Evolutionary conservation across 2,797 vertebrate species (phyloP), one percentile per base, ranked within the genome.

Genomic region (Danionella dracula): DNA sequence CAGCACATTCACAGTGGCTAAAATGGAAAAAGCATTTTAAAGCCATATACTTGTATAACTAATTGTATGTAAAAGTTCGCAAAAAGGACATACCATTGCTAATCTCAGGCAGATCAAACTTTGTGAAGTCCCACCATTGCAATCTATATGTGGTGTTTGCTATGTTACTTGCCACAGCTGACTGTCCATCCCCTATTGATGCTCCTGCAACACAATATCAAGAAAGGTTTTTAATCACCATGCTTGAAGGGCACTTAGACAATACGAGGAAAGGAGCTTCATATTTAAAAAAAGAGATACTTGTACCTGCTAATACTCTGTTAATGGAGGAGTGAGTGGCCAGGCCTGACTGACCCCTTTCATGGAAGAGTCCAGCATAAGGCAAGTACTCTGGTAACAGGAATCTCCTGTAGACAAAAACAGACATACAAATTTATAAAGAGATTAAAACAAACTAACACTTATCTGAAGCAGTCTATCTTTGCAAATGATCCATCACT

Each of bases 91-190:
- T 89, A 99, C 97, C 96, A 66, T 99, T 99, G 84, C 97, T 99
- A 88, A 99, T 97, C 88, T 99, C 97, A 9, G 97, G 97, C 66
- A 99, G 90, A 77, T 99, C 93, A 46, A 97, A 99, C 71, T 97
- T 96, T 45, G 97, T 98, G 85, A 99, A 99, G 86, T 99, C 96
- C 97, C 97, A 99, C 97, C 97, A 99, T 86, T 99, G 97, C 68
- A 99, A 92, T 1, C 96, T 87, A 80, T 97, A 99, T 10, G 97
- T 99, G 45, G 95, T 99, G 85, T 97, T 98, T 66, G 97, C 96
- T 70, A 99, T 99, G 85, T 99, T 99, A 84, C 96, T 99, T 81
- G 97, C 97, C 34, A 99, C 97, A 0, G 96, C 97, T 34, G 97
- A 99, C 85, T 99, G 97, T 13, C 95, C 94, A 37, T 99, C 97